phyloP scores from a whole-genome alignment of 1,140 invertebrate genomes.

The Vanessa atalanta region DNA sequence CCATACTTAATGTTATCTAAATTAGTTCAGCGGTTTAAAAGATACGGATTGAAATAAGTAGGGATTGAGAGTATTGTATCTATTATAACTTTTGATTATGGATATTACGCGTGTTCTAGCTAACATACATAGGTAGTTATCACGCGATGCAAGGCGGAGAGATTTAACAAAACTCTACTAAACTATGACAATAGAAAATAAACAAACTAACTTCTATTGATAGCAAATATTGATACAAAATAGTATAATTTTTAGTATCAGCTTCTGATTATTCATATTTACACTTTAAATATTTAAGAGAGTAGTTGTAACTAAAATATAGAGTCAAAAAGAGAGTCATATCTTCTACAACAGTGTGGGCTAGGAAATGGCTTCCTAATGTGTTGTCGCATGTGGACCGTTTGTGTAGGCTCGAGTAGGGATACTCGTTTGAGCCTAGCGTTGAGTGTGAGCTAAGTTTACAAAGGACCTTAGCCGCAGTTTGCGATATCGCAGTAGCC shows the following conservation, averaged over 20 bases:
- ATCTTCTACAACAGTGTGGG: slow-evolving; percentile 46
- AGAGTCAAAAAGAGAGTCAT: slow-evolving; percentile 37
- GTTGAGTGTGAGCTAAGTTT: background rate
- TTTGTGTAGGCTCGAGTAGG: slow-evolving; percentile 18
- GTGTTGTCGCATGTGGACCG: slow-evolving; percentile 1
- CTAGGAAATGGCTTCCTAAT: slow-evolving; percentile 31
- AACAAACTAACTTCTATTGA: too few species aligned
- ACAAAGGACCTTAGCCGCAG: background rate
- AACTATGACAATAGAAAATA: too few species aligned
- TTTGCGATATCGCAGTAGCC: slow-evolving; percentile 10
- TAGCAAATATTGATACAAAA: too few species aligned
- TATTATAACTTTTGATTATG: too few species aligned
- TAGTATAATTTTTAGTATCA: too few species aligned
- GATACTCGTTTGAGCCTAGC: slow-evolving; percentile 2
- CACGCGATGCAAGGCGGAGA: background rate
- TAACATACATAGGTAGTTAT: background rate
- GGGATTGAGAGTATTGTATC: too few species aligned
- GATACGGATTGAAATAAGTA: too few species aligned
- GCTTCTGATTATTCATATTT: too few species aligned
- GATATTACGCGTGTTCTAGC: background rate
- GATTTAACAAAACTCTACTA: background rate
- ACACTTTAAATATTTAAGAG: too few species aligned
- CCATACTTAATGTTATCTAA: too few species aligned
- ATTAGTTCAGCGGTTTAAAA: background rate
- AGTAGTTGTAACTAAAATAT: too few species aligned